phyloP scores from a whole-genome alignment of 1,140 invertebrate genomes.

The Scaptomyza montana region DNA sequence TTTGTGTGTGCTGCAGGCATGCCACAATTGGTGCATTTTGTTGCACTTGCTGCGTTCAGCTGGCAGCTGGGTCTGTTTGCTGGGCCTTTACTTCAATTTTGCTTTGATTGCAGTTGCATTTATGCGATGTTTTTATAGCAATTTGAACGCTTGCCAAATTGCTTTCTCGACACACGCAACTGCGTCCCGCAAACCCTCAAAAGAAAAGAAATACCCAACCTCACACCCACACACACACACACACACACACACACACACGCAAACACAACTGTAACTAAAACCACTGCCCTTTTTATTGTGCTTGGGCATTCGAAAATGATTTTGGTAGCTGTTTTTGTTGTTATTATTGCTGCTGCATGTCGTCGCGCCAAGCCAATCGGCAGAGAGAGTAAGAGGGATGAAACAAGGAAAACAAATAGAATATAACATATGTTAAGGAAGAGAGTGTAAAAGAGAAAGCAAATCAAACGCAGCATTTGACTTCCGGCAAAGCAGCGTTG shows the following conservation, averaged over 20 bases:
- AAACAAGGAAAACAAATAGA: conserved; percentile 21
- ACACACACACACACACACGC: background rate
- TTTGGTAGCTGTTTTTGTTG: conserved; percentile 13
- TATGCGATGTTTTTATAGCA: conserved; percentile 60
- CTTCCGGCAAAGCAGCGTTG: conserved; percentile 68
- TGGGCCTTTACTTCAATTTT: conserved; percentile 36
- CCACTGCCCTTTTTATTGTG: conserved; percentile 18
- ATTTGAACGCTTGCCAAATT: conserved; percentile 75
- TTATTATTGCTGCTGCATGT: conserved; percentile 30
- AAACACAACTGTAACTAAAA: background rate
- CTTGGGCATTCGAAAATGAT: conserved; percentile 26
- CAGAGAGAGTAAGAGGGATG: conserved; percentile 9
- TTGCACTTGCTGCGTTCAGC: background rate
- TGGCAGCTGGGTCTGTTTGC: conserved; percentile 12
- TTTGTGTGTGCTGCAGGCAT: conserved; percentile 17
- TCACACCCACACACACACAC: background rate
- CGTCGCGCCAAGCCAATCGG: conserved; percentile 31
- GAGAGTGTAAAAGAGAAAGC: conserved; percentile 30
- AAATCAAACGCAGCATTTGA: conserved; percentile 75
- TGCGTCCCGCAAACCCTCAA: conserved; percentile 4
- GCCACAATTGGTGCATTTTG: background rate
- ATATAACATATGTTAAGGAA: conserved; percentile 1
- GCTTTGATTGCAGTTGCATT: conserved; percentile 64
- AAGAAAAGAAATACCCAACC: background rate
- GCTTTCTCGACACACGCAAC: conserved; percentile 62